Conservation (phyloP, 1,140 invertebrate species). For the Caenorhabditis latens region DNA sequence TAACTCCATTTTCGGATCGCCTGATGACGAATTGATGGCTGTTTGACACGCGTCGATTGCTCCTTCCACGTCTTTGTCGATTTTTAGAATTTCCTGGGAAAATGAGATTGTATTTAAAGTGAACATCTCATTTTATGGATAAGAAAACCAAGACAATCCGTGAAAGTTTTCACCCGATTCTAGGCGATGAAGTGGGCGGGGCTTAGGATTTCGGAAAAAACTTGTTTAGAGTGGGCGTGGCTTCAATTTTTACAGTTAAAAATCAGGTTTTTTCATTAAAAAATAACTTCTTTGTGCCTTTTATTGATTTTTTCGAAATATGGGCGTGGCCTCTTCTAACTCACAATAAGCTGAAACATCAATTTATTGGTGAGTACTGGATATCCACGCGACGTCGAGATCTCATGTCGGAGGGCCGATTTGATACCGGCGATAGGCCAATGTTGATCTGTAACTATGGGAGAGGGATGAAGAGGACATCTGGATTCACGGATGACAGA, state of each 20-base stretch:
- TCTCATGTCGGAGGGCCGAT: not conserved
- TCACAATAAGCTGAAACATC: constrained; percentile 38
- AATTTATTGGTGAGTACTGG: constrained; percentile 15
- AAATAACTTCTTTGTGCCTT: no score
- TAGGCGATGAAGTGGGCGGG: no score
- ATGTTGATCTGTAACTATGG: constrained; percentile 20
- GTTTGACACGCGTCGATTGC: constrained; percentile 48
- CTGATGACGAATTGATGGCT: not conserved
- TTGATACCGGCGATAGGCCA: not conserved
- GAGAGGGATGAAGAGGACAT: no score
- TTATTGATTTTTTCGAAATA: no score
- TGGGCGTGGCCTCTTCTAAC: not conserved
- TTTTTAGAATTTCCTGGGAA: constrained; percentile 36
- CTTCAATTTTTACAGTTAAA: no score
- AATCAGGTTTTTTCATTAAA: no score
- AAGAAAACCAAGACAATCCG: no score
- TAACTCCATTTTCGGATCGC: constrained; percentile 51
- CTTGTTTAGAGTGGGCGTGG: no score
- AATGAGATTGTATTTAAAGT: not conserved
- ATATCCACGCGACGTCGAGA: not conserved
- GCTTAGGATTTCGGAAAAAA: no score
- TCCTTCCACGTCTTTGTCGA: constrained; percentile 7
- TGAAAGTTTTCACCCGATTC: no score
- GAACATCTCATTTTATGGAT: no score
- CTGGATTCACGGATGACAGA: not conserved